Percentiles rank a stretch among this genome's conserved stretches.
Conservation (phyloP, 37 sponge, comb jelly and placozoan species). For the Beroe forskalii region DNA sequence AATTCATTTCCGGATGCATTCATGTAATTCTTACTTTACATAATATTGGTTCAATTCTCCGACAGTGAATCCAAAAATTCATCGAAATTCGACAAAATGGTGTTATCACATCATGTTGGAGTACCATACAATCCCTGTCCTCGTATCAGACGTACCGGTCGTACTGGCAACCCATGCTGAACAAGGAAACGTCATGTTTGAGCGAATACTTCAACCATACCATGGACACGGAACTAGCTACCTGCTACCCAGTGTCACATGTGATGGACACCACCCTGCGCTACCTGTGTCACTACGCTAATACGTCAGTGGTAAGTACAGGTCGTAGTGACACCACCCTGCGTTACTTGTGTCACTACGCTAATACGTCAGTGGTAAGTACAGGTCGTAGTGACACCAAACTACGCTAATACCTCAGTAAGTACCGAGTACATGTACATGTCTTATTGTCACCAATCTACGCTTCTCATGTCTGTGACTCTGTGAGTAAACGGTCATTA, state of each 20-base stretch:
- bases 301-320: slow-evolving; percentile 1
- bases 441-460: too few relatives aligned
- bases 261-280: slow-evolving; percentile 15
- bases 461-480: too few relatives aligned
- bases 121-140: too few relatives aligned
- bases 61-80: too few relatives aligned
- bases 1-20: neutral
- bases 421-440: too few relatives aligned
- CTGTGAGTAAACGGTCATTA: too few relatives aligned
- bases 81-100: too few relatives aligned
- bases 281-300: slow-evolving; percentile 22
- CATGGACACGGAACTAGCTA: neutral
- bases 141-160: neutral
- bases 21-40: too few relatives aligned
- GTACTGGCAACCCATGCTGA: neutral
- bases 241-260: neutral
- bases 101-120: too few relatives aligned
- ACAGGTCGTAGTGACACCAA: too few relatives aligned
- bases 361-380: neutral
- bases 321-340: slow-evolving; percentile 25
- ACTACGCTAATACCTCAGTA: too few relatives aligned
- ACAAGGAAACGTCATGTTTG: slow-evolving; percentile 5
- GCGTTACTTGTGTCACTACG: slow-evolving; percentile 32
- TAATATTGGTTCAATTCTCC: too few relatives aligned
- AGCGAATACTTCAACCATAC: neutral